Percentiles rank a stretch among this genome's conserved stretches.
These are phyloP conservation scores for Saccopteryx bilineata DNA, from an alignment of 2,113 vertebrate species.

Conservation along the genomic window DNA sequence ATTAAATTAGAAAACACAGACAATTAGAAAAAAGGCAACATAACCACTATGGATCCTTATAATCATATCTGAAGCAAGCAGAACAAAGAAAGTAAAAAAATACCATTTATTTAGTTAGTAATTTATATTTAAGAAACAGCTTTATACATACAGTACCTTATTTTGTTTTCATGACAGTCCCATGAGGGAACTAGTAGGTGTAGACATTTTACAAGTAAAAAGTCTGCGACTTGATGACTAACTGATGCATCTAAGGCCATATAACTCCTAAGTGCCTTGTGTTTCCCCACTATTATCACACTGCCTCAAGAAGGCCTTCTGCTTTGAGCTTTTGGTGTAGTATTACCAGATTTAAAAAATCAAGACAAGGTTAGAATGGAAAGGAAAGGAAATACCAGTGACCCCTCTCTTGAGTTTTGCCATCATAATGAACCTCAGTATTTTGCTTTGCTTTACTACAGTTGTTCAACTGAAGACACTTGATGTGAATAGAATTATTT, in stretches of 20 bases:
- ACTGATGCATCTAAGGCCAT: neutral
- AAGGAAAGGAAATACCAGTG: too few species aligned
- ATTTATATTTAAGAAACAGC: neutral
- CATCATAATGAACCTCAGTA: neutral
- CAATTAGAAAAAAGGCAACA: neutral
- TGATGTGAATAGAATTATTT: constrained; percentile 49
- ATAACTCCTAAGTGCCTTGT: neutral
- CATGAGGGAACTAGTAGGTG: neutral
- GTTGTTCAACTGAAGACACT: constrained; percentile 27
- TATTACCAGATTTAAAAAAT: constrained; percentile 43
- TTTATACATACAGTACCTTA: constrained; percentile 42
- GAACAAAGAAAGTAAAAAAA: constrained; percentile 17
- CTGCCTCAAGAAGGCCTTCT: neutral
- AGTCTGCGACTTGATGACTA: constrained; percentile 33
- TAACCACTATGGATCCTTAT: constrained; percentile 6
- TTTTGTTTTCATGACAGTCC: constrained; percentile 26
- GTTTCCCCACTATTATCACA: neutral
- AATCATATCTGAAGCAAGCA: constrained; percentile 48
- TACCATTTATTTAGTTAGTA: constrained; percentile 42
- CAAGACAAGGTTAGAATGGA: neutral
- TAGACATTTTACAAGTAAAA: constrained; percentile 44
- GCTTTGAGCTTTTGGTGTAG: neutral
- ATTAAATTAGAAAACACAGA: constrained; percentile 42
- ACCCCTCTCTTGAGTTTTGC: neutral
- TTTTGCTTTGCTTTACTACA: constrained; percentile 60